Conservation (phyloP, 2,113 vertebrate species). For the Callipepla californica region DNA sequence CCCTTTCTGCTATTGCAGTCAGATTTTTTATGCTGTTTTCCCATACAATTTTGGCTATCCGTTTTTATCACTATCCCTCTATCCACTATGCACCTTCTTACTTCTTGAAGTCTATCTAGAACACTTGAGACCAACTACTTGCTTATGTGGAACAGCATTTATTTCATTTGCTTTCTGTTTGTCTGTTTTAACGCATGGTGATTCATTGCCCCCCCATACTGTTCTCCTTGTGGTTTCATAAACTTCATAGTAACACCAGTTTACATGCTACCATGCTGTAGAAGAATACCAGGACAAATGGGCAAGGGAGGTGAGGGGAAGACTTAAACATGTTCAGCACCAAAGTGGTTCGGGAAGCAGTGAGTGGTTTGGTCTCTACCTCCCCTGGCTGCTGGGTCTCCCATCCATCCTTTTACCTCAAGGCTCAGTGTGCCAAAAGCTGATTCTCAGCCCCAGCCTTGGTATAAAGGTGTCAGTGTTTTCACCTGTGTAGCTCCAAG, state of each 20-base stretch:
- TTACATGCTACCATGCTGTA: not conserved
- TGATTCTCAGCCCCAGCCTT: not conserved
- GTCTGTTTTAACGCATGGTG: not conserved
- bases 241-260: not conserved
- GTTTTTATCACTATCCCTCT: not conserved
- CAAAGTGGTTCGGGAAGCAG: slow-evolving; percentile 15
- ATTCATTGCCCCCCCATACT: not conserved
- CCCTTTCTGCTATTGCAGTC: not conserved
- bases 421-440: not conserved
- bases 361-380: not conserved
- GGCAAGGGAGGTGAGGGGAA: not conserved
- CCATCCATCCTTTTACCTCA: not conserved
- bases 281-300: not conserved
- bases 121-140: not conserved
- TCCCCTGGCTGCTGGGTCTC: not conserved
- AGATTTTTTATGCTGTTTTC: not conserved
- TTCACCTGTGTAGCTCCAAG: not conserved
- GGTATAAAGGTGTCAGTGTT: not conserved
- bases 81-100: not conserved
- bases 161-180: not conserved
- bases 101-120: not conserved
- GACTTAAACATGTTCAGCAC: not conserved
- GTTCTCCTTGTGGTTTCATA: not conserved
- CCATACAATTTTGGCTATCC: not conserved
- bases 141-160: not conserved